Evolutionary conservation across 2,888 invertebrate genomes (phyloP).

Genomic region (Xiphydria camelus): DNA sequence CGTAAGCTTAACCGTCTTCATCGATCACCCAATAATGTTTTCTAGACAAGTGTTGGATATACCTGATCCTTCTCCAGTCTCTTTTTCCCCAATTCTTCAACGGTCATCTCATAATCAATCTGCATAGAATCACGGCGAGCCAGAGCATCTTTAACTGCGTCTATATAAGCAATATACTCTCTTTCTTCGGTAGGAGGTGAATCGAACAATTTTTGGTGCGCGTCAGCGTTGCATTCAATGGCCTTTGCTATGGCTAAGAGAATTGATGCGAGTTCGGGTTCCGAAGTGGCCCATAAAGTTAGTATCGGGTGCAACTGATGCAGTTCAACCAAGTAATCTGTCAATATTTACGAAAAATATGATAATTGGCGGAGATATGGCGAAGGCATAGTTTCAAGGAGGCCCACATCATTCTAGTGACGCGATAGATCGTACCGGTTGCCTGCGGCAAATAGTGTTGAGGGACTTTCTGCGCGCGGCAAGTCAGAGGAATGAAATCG

Average conservation of each 20-base stretch:
- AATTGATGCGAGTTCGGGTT: slow-evolving; percentile 60
- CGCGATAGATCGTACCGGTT: too few relatives aligned
- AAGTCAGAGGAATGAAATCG: too few relatives aligned
- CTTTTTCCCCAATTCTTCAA: slow-evolving; percentile 66
- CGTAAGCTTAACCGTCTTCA: neutral
- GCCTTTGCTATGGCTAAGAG: slow-evolving; percentile 60
- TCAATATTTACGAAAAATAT: slow-evolving; percentile 3
- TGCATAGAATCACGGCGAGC: slow-evolving; percentile 68
- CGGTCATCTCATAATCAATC: slow-evolving; percentile 65
- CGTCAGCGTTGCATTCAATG: slow-evolving; percentile 59
- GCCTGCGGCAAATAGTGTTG: too few relatives aligned
- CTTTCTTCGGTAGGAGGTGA: slow-evolving; percentile 59
- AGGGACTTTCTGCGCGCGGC: too few relatives aligned
- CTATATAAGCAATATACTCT: slow-evolving; percentile 70
- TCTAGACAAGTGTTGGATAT: slow-evolving; percentile 22
- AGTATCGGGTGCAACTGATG: slow-evolving; percentile 67
- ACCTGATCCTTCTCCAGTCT: slow-evolving; percentile 68
- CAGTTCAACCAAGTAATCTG: slow-evolving; percentile 62
- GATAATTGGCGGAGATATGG: neutral
- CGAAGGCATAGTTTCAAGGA: neutral
- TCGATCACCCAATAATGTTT: too few relatives aligned
- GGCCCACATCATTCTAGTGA: too few relatives aligned
- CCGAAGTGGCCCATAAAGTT: slow-evolving; percentile 65
- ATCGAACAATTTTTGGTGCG: slow-evolving; percentile 60
- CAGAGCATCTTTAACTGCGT: slow-evolving; percentile 69